Conservation (phyloP, 1,140 invertebrate species). For the Habropoda laboriosa region DNA sequence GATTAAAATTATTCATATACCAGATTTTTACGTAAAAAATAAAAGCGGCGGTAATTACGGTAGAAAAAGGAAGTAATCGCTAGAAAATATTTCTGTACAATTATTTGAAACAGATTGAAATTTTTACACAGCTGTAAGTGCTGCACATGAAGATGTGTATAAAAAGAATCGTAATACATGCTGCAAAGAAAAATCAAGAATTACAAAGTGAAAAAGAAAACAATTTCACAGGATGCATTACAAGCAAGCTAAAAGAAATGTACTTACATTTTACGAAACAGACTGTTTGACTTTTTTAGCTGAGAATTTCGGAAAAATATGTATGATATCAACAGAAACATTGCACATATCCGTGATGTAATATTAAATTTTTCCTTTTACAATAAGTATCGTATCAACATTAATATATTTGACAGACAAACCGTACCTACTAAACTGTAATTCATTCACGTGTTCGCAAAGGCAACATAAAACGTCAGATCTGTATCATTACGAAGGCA, state of each 20-base stretch:
- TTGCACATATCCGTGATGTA: slow-evolving; percentile 39
- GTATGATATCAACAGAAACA: slow-evolving; percentile 18
- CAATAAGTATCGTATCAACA: slow-evolving; percentile 39
- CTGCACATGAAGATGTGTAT: background rate
- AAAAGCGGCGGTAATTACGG: slow-evolving; percentile 14
- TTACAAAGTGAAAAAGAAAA: slow-evolving; percentile 45
- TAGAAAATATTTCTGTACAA: background rate
- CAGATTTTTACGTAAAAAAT: background rate
- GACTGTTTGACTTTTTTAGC: slow-evolving; percentile 1
- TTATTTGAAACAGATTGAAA: background rate
- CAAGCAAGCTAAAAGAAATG: slow-evolving; percentile 6
- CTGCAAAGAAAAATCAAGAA: slow-evolving; percentile 38
- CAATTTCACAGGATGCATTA: slow-evolving; percentile 17
- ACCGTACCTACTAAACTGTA: slow-evolving; percentile 56
- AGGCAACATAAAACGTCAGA: slow-evolving; percentile 19
- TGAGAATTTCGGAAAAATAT: slow-evolving; percentile 20
- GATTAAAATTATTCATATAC: background rate
- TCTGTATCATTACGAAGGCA: background rate
- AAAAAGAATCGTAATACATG: slow-evolving; percentile 21
- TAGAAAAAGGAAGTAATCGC: background rate
- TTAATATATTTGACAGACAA: slow-evolving; percentile 56
- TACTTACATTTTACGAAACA: slow-evolving; percentile 51
- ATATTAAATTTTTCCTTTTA: slow-evolving; percentile 13
- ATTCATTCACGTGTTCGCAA: slow-evolving; percentile 52
- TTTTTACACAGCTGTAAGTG: background rate